Evolutionary conservation across 2,113 vertebrate species (phyloP).

Genomic region (Glaucidium brasilianum): DNA sequence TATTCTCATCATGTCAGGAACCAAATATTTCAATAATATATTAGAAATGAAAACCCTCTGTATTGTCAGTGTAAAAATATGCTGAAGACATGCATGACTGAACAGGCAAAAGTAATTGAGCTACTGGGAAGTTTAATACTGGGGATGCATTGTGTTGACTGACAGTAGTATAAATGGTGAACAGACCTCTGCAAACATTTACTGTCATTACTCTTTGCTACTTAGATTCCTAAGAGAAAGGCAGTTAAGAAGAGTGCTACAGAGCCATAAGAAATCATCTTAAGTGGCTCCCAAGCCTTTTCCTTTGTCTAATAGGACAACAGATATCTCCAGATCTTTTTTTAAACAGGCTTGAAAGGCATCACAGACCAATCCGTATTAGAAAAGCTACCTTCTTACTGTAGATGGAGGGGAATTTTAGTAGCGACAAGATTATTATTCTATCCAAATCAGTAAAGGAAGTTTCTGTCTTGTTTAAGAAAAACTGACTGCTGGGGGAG

Average conservation of each 20-base stretch:
- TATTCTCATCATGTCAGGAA: not conserved
- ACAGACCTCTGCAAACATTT: slow-evolving; percentile 2
- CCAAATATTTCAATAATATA: not conserved
- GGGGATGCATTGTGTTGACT: slow-evolving; percentile 1
- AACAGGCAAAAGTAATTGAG: slow-evolving; percentile 19
- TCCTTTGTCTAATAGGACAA: not conserved
- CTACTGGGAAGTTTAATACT: slow-evolving; percentile 27
- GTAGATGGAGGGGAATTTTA: not conserved
- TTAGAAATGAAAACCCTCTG: not conserved
- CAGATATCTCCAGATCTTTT: not conserved
- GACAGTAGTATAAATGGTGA: slow-evolving; percentile 1
- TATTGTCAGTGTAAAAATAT: not conserved
- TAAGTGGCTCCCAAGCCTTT: not conserved
- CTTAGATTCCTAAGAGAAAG: not conserved
- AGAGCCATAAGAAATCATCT: not conserved
- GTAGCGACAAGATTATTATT: not conserved
- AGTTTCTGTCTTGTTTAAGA: not conserved
- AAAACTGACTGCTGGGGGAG: not conserved
- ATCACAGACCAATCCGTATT: not conserved
- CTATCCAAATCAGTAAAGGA: not conserved
- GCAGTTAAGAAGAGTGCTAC: not conserved
- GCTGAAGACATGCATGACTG: not conserved
- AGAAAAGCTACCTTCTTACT: not conserved
- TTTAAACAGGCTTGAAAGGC: not conserved
- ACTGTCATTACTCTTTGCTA: not conserved